Base-by-base conservation (phyloP, 2,797 vertebrate species). In the Craterocephalus amniculus region DNA sequence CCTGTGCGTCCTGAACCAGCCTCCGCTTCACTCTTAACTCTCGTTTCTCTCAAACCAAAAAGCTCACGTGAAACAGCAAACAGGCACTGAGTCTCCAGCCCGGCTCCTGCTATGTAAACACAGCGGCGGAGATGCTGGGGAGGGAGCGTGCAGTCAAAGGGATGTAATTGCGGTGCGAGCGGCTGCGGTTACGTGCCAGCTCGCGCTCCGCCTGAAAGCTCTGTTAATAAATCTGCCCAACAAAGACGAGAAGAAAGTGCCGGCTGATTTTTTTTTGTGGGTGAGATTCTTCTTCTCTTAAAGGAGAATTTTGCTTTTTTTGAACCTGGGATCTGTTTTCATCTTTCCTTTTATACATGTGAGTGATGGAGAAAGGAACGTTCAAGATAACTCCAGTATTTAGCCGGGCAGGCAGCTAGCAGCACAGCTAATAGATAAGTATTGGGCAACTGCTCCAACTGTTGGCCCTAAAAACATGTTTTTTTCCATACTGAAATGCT, bases 61-160 rank as follows among this genome's bases (percentile, higher is more conserved):
- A 52, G n/a, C 52, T 60, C 64, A 63, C 56, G 27, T 61, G 43
- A 72, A 34, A 60, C 67, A 40, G 63, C 68, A 54, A 48, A 58
- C 73, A 63, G 51, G 63, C 75, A 24, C 67, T 59, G 69, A 65
- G 72, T 72, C 54, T 67, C 27, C 10, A 36, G 65, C 65, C 70
- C 58, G 62, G 63, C 56, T 80, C 48, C 1, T 55, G 49, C 66
- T 75, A 66, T 63, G 58, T 81, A 63, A 81, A 81, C 62, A 58
- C 35, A 85, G 72, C 80, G 59, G 74, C 52, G n/a, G 68, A 69
- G 66, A 62, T 27, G 27, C 69, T 58, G 13, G 58, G 54, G 72
- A 83, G 83, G 79, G 58, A 76, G 81, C 55, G 4, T 9, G 10
- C 67, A 62, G 83, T 89, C 83, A 90, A 89, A 89, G 79, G 76